These are phyloP conservation scores for Danio jaintianensis DNA, from an alignment of 2,797 vertebrate species.

Conservation along the genomic window DNA sequence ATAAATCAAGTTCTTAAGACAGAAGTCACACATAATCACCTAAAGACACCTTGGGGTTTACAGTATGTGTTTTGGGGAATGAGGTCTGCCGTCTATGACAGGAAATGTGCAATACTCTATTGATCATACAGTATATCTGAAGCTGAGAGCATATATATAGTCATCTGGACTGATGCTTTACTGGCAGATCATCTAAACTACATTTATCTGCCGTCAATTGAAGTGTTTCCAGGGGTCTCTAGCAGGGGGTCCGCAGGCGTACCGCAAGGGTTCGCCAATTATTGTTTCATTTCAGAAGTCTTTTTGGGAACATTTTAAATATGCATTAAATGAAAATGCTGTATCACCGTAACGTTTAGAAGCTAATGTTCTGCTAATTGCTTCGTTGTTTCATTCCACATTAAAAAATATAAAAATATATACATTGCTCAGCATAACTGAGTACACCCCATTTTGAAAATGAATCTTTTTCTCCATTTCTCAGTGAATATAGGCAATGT, in stretches of 20 bases:
- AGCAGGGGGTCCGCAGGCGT: neutral
- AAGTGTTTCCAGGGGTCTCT: neutral
- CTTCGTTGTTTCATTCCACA: neutral
- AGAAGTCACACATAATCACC: slow-evolving; percentile 5
- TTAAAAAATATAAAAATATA: neutral
- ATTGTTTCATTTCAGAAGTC: neutral
- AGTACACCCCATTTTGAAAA: too few species aligned
- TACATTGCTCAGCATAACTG: too few species aligned
- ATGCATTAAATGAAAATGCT: neutral
- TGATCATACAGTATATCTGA: neutral
- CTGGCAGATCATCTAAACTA: neutral
- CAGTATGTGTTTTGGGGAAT: neutral
- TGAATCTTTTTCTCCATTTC: too few species aligned
- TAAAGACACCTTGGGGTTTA: slow-evolving; percentile 4
- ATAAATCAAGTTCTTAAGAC: neutral
- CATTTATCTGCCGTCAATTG: neutral
- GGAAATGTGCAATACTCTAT: neutral
- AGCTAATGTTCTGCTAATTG: neutral
- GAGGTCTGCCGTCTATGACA: neutral
- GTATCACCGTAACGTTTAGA: neutral
- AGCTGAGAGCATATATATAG: neutral
- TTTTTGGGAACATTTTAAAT: neutral
- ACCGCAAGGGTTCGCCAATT: neutral
- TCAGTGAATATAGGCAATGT: too few species aligned
- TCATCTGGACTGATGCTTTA: neutral